These are phyloP conservation scores for Zygogramma bicolorata DNA, from an alignment of 2,888 invertebrate genomes.

Conservation along the genomic window DNA sequence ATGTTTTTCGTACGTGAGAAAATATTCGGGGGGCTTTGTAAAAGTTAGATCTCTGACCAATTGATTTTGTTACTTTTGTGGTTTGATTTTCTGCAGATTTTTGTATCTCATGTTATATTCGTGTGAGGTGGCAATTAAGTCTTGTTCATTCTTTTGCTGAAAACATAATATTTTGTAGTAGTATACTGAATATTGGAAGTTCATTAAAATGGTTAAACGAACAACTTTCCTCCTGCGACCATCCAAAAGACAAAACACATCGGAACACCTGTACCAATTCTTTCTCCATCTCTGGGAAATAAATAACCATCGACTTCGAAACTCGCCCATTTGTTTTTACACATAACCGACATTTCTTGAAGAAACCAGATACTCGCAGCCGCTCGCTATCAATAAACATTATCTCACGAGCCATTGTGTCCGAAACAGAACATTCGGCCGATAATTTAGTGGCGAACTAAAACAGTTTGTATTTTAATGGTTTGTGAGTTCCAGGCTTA, in stretches of 20 bases:
- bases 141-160: no score
- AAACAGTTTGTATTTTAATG: conserved; percentile 12
- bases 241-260: not conserved
- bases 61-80: no score
- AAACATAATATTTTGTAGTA: no score
- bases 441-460: conserved; percentile 7
- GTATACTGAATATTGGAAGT: no score
- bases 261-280: not conserved
- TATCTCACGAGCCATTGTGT: conserved; percentile 8
- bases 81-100: no score
- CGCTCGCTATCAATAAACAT: not conserved
- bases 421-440: conserved; percentile 6
- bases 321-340: conserved; percentile 7
- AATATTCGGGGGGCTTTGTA: not conserved
- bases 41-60: no score
- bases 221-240: no score
- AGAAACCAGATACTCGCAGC: not conserved
- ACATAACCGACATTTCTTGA: not conserved
- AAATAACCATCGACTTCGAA: not conserved
- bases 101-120: no score
- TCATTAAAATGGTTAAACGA: no score
- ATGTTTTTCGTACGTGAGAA: no score
- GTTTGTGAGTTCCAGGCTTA: not conserved
- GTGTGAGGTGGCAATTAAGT: no score
- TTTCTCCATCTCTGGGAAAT: not conserved